Percentiles rank a stretch among this genome's conserved stretches.
phyloP scores from a whole-genome alignment of 2,113 vertebrate species.

The Callaeas wilsoni region DNA sequence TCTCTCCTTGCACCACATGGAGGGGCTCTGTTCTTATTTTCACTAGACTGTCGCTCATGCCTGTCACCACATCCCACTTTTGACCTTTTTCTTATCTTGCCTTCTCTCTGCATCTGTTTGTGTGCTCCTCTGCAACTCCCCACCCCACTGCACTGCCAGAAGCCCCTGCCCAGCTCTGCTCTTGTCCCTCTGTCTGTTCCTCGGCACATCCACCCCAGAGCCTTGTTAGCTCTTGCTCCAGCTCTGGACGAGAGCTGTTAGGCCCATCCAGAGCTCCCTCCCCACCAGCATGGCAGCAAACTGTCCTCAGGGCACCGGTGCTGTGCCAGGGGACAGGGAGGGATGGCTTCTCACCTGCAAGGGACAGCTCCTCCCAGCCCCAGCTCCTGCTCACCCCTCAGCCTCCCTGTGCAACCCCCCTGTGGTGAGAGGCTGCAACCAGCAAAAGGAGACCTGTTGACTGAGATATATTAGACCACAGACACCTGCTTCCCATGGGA shows the following conservation, averaged over 20 bases:
- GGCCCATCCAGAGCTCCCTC: neutral
- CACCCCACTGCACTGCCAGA: neutral
- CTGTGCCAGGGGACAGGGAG: neutral
- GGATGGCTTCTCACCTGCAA: neutral
- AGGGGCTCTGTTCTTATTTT: neutral
- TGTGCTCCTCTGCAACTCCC: neutral
- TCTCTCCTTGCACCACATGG: neutral
- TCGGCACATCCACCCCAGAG: neutral
- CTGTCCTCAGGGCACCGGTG: accelerated
- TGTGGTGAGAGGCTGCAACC: neutral
- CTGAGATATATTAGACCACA: neutral
- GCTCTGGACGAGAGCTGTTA: neutral
- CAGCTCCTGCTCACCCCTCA: neutral
- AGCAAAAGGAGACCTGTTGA: neutral
- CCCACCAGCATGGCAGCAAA: neutral
- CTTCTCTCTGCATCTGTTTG: neutral
- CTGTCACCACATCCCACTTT: neutral
- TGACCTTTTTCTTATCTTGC: neutral
- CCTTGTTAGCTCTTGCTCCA: neutral
- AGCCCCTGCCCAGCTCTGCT: neutral
- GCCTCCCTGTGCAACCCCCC: neutral
- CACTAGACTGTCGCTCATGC: accelerated
- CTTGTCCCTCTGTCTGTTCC: neutral
- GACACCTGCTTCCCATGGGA: neutral
- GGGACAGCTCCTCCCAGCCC: accelerated